phyloP scores from a whole-genome alignment of 2,113 vertebrate species.

The Megatriorchis doriae region DNA sequence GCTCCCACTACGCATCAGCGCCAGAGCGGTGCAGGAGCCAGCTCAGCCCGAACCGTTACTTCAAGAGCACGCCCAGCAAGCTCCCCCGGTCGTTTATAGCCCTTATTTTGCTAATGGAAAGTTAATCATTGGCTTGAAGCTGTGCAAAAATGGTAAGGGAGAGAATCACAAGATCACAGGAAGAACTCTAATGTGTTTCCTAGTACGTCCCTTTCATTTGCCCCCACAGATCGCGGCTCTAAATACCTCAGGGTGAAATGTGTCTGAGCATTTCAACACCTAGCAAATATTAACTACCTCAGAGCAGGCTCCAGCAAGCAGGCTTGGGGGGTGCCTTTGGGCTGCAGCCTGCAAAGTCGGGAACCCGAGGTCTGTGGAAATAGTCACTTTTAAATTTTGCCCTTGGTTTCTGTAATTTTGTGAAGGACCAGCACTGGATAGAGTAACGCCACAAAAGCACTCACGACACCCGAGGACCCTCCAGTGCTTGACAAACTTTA shows the following conservation, averaged over 20 bases:
- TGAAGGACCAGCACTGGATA: background rate
- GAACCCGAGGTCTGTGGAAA: background rate
- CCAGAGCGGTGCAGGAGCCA: background rate
- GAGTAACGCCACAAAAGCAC: background rate
- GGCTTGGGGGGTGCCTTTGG: background rate
- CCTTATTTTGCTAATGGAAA: background rate
- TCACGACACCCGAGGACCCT: background rate
- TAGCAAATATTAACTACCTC: constrained; percentile 46
- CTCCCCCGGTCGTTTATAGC: background rate
- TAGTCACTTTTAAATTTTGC: background rate
- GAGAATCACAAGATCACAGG: constrained; percentile 32
- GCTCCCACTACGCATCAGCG: fast-evolving
- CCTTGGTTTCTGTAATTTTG: background rate
- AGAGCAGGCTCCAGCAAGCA: background rate
- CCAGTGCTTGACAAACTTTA: background rate
- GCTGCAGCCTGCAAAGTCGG: background rate
- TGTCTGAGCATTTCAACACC: constrained; percentile 19
- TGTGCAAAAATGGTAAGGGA: background rate
- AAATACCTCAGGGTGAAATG: background rate
- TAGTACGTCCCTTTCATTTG: background rate
- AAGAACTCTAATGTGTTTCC: background rate
- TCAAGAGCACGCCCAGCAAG: background rate
- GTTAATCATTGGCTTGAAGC: constrained; percentile 30
- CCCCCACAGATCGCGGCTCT: background rate
- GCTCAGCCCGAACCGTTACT: background rate